Evolutionary conservation across 2,888 invertebrate species (phyloP), one percentile per base, ranked within the genome.

Genomic region (Gasteruption jaculator): DNA sequence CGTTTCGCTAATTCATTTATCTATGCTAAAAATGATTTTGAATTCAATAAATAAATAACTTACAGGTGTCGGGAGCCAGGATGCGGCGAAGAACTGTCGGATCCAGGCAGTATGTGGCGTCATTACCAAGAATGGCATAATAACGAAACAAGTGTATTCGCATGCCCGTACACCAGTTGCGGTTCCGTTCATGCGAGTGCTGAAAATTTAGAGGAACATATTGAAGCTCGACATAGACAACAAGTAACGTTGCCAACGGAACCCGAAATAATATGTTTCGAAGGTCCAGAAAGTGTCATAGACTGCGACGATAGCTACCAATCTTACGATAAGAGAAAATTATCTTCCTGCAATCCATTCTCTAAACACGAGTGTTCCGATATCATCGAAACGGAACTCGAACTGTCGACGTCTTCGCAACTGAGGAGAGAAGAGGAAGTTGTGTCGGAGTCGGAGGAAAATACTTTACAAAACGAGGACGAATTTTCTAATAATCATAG

Each of bases 101-200:
- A 69, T 46, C 70, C 70, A n/a, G 70, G 70, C 30, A 67, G 66
- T 27, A 68, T 70, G 70, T 70, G 70, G 70, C 63, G 68, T 32
- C 70, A 70, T 43, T 70, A 70, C 47, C 68, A 66, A 49, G 68
- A 69, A 50, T 68, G 65, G 62, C 70, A 70, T 43, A 70, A 66
- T 42, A 62, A 63, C 27, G 70, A 70, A 42, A 65, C 63, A 10
- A 68, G 61, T 42, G 62, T 61, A 18, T 69, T 66, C 38, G 54
- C 64, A 4, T 70, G 70, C 53, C 70, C 70, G 0, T 70, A 68
- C 24, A 68, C 70, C 1, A 67, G 60, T 38, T 69, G 70, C 19
- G 61, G 57, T 19, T 63, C 68, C 4, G 50, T 64, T 11, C 69
- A 70, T 38, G 49, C 54, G 5, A 63, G 63, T 0, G 63, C 63